phyloP scores from a whole-genome alignment of 2,113 vertebrate genomes.

The Danionella cerebrum region DNA sequence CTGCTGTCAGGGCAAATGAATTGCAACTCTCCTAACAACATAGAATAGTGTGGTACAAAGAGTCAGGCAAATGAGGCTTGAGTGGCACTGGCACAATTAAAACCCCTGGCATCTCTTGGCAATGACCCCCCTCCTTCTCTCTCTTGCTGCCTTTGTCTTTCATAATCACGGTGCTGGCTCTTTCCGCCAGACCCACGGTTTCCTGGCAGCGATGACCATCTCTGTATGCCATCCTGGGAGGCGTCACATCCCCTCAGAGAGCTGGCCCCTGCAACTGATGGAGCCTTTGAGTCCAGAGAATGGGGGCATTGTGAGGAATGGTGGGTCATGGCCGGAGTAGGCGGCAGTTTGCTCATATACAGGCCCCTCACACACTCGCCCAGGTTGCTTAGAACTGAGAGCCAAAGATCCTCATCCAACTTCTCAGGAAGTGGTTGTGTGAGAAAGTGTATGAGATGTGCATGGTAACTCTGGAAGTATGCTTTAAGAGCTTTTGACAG shows the following conservation, averaged over 20 bases:
- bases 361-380: slow-evolving; percentile 54
- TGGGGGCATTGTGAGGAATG: slow-evolving; percentile 60
- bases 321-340: slow-evolving; percentile 54
- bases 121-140: slow-evolving; percentile 25
- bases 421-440: slow-evolving; percentile 57
- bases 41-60: slow-evolving; percentile 33
- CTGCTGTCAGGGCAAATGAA: slow-evolving; percentile 14
- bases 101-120: slow-evolving; percentile 39
- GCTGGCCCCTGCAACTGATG: slow-evolving; percentile 61
- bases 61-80: slow-evolving; percentile 28
- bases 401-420: slow-evolving; percentile 68
- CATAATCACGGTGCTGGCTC: slow-evolving; percentile 46
- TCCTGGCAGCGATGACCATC: slow-evolving; percentile 67
- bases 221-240: slow-evolving; percentile 67
- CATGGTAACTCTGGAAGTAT: background rate
- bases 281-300: slow-evolving; percentile 68
- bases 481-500: too few relatives aligned
- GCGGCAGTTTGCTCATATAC: slow-evolving; percentile 67
- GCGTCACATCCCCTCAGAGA: slow-evolving; percentile 64
- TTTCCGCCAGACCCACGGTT: slow-evolving; percentile 57
- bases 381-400: slow-evolving; percentile 59
- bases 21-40: slow-evolving; percentile 14
- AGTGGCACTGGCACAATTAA: slow-evolving; percentile 39
- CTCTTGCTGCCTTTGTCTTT: slow-evolving; percentile 44
- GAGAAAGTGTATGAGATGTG: slow-evolving; percentile 24